Conservation (phyloP, 2,888 invertebrate species). For the Dolomedes plantarius region DNA sequence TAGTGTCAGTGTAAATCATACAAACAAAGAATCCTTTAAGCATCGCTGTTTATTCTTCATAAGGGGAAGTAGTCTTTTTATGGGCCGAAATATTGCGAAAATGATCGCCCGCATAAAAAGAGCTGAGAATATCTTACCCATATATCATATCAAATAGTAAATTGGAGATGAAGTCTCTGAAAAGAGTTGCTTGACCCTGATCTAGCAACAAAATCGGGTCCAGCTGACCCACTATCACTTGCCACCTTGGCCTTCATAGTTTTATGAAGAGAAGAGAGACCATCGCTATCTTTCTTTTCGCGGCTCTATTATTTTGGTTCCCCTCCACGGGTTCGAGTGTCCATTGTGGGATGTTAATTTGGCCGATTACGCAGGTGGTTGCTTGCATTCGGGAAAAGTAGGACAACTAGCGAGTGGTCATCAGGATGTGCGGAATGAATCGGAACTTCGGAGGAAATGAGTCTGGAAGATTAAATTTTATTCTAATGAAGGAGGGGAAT, state of each 20-base stretch:
- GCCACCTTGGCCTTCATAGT: constrained; percentile 46
- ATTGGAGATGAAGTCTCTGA: constrained; percentile 2
- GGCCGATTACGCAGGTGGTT: constrained; percentile 7
- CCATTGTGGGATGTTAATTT: constrained; percentile 38
- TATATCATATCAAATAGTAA: constrained; percentile 2
- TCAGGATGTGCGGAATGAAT: background rate
- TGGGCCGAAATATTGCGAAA: background rate
- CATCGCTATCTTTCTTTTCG: background rate
- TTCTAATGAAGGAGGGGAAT: too few relatives aligned
- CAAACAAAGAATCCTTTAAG: background rate
- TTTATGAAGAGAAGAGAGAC: constrained; percentile 8
- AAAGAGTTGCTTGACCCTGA: constrained; percentile 29
- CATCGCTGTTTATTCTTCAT: background rate
- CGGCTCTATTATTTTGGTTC: constrained; percentile 30
- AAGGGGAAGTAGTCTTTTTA: background rate
- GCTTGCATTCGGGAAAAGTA: background rate
- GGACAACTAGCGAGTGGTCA: background rate
- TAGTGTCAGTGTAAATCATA: background rate
- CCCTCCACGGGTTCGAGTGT: constrained; percentile 13
- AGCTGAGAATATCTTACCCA: background rate
- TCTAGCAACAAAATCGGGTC: constrained; percentile 12
- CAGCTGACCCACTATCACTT: constrained; percentile 35
- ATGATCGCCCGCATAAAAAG: background rate
- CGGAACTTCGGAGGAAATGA: background rate
- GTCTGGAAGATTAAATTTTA: background rate